These are phyloP conservation scores for Penaeus japonicus DNA, from an alignment of 1,140 invertebrate species.

Conservation along the genomic window DNA sequence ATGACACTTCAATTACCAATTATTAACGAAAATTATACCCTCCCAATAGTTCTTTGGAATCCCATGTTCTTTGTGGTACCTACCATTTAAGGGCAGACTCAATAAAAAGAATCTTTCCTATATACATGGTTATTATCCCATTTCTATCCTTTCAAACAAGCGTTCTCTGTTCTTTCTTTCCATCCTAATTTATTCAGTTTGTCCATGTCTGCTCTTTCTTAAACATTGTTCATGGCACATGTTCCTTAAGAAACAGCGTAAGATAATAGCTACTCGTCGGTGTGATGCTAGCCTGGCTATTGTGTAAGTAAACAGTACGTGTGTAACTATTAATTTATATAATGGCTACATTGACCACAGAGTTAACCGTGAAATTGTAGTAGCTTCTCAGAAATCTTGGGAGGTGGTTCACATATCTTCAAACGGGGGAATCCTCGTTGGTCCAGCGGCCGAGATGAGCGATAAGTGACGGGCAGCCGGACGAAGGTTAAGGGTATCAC, in stretches of 20 bases:
- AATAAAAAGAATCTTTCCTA: constrained; percentile 10
- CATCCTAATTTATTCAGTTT: constrained; percentile 1
- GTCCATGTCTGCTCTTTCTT: constrained; percentile 44
- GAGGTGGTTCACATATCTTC: constrained; percentile 15
- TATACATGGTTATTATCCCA: constrained; percentile 22
- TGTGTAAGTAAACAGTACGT: constrained; percentile 55
- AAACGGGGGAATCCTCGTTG: not conserved
- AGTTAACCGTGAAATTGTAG: constrained; percentile 54
- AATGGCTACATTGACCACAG: constrained; percentile 55
- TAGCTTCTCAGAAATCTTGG: constrained; percentile 39
- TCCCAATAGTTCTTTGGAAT: not conserved
- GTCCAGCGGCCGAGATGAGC: not conserved
- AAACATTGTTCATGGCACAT: constrained; percentile 48
- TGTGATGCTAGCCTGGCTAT: constrained; percentile 39
- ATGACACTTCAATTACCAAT: constrained; percentile 43
- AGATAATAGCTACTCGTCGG: constrained; percentile 40
- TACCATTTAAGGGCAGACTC: constrained; percentile 21
- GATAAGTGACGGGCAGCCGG: not conserved
- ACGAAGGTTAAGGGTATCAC: not conserved
- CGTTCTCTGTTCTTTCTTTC: not conserved
- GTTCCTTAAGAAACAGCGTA: constrained; percentile 41
- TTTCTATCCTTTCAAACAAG: constrained; percentile 29
- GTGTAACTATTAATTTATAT: constrained; percentile 57
- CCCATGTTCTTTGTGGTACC: constrained; percentile 26
- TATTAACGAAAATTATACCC: constrained; percentile 44